Evolutionary conservation across 2,797 vertebrate species (phyloP).

Genomic region (Prunella strophiata): DNA sequence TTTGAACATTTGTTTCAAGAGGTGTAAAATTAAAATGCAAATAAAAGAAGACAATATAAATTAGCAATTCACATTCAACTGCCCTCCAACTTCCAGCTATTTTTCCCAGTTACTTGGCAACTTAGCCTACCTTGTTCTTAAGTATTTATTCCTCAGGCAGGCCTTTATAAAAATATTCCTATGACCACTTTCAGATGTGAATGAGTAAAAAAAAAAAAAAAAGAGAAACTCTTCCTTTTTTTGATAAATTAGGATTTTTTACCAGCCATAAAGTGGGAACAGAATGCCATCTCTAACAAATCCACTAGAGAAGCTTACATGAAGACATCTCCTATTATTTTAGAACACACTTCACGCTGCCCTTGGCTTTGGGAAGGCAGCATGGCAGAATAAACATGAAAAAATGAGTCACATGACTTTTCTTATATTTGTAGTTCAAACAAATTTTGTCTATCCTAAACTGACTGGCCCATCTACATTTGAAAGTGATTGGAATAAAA

Average conservation of each 20-base stretch:
- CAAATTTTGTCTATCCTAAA: not conserved
- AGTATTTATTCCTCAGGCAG: not conserved
- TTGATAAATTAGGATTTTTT: not conserved
- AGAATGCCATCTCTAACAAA: not conserved
- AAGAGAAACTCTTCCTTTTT: rapidly evolving
- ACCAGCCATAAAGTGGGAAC: not conserved
- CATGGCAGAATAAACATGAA: not conserved
- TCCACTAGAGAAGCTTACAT: not conserved
- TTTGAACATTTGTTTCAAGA: not conserved
- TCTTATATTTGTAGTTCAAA: not conserved
- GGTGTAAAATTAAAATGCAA: not conserved
- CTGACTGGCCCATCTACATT: not conserved
- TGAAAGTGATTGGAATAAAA: not conserved
- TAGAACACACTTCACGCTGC: not conserved
- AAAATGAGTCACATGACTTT: rapidly evolving
- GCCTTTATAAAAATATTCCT: not conserved
- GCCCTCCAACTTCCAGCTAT: not conserved
- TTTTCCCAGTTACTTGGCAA: not conserved
- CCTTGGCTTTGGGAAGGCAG: not conserved
- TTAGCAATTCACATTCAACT: not conserved
- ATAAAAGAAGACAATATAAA: not conserved
- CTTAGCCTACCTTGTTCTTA: not conserved
- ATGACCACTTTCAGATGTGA: not conserved
- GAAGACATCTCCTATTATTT: not conserved
- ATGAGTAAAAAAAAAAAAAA: not conserved